phyloP scores from a whole-genome alignment of 2,888 invertebrate genomes.

The Pimpla rufipes region DNA sequence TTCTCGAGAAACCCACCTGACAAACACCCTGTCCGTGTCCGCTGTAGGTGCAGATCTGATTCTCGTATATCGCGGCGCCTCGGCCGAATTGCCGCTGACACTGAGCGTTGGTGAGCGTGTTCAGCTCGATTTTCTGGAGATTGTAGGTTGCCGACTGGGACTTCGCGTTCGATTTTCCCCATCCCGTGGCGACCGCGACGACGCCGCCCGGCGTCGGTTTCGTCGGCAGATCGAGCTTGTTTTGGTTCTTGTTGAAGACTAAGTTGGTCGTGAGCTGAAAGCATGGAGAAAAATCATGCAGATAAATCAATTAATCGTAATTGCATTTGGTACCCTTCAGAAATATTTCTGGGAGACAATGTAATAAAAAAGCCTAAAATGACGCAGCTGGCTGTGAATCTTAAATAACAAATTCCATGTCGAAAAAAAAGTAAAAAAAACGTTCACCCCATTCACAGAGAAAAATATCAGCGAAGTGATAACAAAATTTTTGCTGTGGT shows the following conservation, averaged over 20 bases:
- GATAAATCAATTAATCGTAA: too few relatives aligned
- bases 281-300: not conserved
- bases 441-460: too few relatives aligned
- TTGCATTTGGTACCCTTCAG: too few relatives aligned
- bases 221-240: constrained; percentile 47
- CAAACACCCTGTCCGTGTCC: constrained; percentile 45
- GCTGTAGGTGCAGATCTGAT: constrained; percentile 54
- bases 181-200: constrained; percentile 44
- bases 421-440: not conserved
- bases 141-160: not conserved
- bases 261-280: constrained; percentile 39
- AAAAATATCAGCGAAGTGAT: too few relatives aligned
- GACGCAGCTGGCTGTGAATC: not conserved
- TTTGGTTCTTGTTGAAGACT: constrained; percentile 20
- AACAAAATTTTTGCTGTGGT: too few relatives aligned
- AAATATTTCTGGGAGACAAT: too few relatives aligned
- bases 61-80: not conserved
- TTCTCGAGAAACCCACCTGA: constrained; percentile 20
- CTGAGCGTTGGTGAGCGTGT: not conserved
- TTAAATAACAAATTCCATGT: too few relatives aligned
- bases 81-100: constrained; percentile 18
- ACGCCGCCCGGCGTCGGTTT: not conserved
- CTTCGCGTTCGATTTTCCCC: constrained; percentile 22
- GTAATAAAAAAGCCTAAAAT: not conserved
- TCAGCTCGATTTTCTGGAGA: constrained; percentile 45